Evolutionary conservation across 2,113 vertebrate genomes (phyloP), one percentile per base, ranked within the genome.

Genomic region (Dermatemys mawii): DNA sequence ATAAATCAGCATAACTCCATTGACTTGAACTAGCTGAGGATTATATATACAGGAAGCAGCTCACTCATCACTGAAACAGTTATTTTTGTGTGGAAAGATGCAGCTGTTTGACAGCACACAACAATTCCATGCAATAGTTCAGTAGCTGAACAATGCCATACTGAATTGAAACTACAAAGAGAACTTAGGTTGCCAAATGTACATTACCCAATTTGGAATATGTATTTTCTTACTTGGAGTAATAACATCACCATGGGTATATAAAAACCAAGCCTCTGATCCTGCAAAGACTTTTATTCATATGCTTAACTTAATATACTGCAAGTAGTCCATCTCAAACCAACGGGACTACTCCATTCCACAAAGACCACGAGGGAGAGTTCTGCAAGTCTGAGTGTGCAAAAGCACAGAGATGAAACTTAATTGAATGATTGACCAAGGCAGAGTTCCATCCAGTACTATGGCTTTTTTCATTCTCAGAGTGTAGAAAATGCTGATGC

Each of bases 1-100:
- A 57, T 70, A 67, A 3, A 14, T 48, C 60, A 87, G 53, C 27
- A 22, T 80, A 79, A 80, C 29, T 35, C n/a, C 55, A 51, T 49
- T 22, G 50, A 82, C 84, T 85, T 44, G 81, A 6, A 29, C 41
- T 76, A 81, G 46, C 14, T 48, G 29, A 53, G 85, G 81, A 85
- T 2, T 44, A 1, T 10, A 53, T 1, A 0, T 21, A 54, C 0
- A 0, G 8, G 75, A 88, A 57, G 16, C 14, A 78, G 87, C 84
- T 67, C 38, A 50, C 13, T 83, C 70, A 70, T 82, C 90, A 84
- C 53, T 93, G 88, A 76, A 90, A 38, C 22, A 91, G 16, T 46
- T 53, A 75, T 57, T 87, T 94, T 44, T 75, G 17, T 87, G 78
- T 19, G 8, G 54, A 93, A 85, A 93, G 88, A 2, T 90, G 41